These are phyloP conservation scores for Calameuta idolon DNA, from an alignment of 2,888 invertebrate genomes.

Conservation along the genomic window DNA sequence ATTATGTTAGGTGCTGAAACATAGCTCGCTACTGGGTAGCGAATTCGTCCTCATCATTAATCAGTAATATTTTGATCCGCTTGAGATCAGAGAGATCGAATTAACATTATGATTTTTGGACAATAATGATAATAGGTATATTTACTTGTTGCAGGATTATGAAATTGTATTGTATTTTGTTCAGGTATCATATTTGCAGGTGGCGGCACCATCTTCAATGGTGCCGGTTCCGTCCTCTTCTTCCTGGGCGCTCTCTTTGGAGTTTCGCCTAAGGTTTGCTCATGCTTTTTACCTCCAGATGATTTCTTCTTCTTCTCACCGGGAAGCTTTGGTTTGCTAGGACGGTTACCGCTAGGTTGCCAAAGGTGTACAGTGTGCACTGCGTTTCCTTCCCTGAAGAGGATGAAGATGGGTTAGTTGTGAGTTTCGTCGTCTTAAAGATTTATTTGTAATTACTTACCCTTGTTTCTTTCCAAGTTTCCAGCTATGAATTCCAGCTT, in stretches of 20 bases:
- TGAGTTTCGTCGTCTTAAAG: background rate
- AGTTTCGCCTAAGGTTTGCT: constrained; percentile 18
- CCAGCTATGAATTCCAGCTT: constrained; percentile 65
- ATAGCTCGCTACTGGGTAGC: constrained; percentile 44
- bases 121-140: background rate
- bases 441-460: constrained; percentile 31
- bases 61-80: background rate
- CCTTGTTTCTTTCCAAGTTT: constrained; percentile 64
- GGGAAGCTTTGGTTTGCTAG: constrained; percentile 55
- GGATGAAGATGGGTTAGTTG: background rate
- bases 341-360: constrained; percentile 64
- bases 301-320: constrained; percentile 52
- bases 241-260: constrained; percentile 36
- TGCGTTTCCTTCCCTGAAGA: constrained; percentile 58
- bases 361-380: constrained; percentile 63
- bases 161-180: constrained; percentile 46
- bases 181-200: constrained; percentile 46
- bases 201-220: constrained; percentile 39
- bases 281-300: constrained; percentile 40
- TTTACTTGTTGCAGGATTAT: constrained; percentile 50
- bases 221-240: constrained; percentile 35
- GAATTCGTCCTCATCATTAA: background rate
- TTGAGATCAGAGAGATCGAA: background rate
- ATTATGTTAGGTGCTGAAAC: constrained; percentile 51
- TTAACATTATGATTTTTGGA: background rate